Base-by-base conservation (phyloP, 2,888 invertebrate genomes). In the Chalcis sispes region DNA sequence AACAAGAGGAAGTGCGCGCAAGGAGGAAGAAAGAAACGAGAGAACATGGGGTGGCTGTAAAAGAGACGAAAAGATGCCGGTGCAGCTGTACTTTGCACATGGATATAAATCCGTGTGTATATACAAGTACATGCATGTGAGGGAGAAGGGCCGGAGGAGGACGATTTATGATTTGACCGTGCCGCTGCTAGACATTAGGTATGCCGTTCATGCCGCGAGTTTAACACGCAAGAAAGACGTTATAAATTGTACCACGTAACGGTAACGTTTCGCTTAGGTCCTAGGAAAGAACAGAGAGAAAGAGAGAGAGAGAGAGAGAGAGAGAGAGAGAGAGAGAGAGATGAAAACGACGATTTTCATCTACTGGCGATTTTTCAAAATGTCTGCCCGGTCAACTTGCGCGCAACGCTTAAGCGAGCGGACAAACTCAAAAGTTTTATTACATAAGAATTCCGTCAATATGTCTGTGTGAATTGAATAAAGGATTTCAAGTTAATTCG, bases 181-280 rank as follows among this genome's bases (percentile, higher is more conserved):
- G 81, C 81, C 81, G 81, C 32, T 62, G n/a, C 32, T 23, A 32
- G 56, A 32, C 83, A 83, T 85, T 84, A 85, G 81, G 82, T 85
- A 85, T 84, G 83, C 83, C 79, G 82, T 82, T 83, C 82, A 81
- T 82, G 82, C 78, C 81, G 80, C 80, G n/a, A 82, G 82, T 85
- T 84, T 84, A 84, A 83, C 82, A 83, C 81, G 80, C 84, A 84
- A 85, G 83, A 85, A 84, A 85, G 84, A 81, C 75, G 84, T 82
- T 79, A 85, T 85, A 85, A 85, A 85, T 85, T 84, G 84, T 84
- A 82, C 81, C 79, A 81, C 79, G 79, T 81, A 81, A 82, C 66
- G 54, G 82, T 80, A 82, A 79, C 80, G 4, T 80, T 78, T 80
- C 72, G 75, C n/a, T 64, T 62, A n/a, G n/a, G n/a, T n/a, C n/a